Evolutionary conservation across 2,797 vertebrate species (phyloP).

Genomic region (Malurus leucopterus): DNA sequence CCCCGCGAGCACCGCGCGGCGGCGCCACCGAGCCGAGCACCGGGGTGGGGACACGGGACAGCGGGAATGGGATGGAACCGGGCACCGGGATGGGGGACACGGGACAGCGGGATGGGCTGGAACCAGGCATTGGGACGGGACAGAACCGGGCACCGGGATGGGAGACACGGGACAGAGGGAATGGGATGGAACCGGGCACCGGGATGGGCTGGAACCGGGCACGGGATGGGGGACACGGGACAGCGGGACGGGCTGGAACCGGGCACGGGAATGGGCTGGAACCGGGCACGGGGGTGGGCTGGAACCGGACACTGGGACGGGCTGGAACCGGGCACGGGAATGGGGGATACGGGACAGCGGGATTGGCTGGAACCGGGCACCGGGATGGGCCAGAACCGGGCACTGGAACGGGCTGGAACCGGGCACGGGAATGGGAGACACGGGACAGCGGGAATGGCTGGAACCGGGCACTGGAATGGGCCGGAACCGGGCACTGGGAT

Average conservation of each 20-base stretch:
- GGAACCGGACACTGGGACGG: too few species aligned
- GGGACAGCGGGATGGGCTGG: too few species aligned
- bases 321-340: background rate
- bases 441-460: too few species aligned
- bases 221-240: background rate
- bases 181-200: too few species aligned
- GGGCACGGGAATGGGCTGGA: too few species aligned
- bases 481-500: accelerated
- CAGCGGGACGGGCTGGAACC: background rate
- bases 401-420: accelerated
- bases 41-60: too few species aligned
- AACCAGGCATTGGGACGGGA: too few species aligned
- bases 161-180: background rate
- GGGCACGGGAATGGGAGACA: too few species aligned
- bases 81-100: too few species aligned
- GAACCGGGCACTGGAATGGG: background rate
- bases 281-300: too few species aligned
- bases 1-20: background rate
- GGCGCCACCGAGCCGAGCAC: background rate
- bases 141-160: background rate
- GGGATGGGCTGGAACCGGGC: too few species aligned
- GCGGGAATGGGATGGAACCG: background rate
- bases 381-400: too few species aligned
- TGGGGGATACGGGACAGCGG: background rate
- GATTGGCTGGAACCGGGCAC: background rate